Conservation (phyloP, 23 tunicate species). For the Ciona savignyi region DNA sequence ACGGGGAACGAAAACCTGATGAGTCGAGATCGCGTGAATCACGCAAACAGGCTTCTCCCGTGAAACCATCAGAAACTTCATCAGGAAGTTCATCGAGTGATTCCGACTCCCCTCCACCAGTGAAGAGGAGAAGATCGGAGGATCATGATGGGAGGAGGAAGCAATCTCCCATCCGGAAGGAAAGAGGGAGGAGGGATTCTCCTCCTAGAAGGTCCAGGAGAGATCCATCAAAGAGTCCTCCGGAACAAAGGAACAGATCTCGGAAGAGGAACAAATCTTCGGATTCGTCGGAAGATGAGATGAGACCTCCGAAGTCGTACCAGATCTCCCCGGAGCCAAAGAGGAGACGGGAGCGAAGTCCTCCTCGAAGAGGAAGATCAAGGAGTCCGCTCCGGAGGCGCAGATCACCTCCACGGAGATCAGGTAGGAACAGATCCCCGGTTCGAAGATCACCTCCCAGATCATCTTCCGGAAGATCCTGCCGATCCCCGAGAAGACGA, state of each 20-base stretch:
- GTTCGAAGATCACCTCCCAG: conserved; percentile 1
- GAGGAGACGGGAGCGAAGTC: background rate
- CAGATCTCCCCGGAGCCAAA: background rate
- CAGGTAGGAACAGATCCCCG: background rate
- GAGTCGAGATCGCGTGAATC: too few species aligned
- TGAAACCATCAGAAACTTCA: too few species aligned
- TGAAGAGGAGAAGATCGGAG: background rate
- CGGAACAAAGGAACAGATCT: background rate
- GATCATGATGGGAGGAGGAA: background rate
- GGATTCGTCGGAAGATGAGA: background rate
- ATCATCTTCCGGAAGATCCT: background rate
- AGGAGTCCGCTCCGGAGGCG: background rate
- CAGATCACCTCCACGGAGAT: background rate
- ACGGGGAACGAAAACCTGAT: too few species aligned
- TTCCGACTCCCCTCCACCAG: too few species aligned
- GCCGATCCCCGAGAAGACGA: background rate
- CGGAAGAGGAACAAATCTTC: background rate
- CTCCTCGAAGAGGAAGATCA: conserved; percentile 1
- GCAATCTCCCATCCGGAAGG: background rate
- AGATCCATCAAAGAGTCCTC: background rate
- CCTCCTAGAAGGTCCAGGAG: conserved; percentile 2
- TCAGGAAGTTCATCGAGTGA: too few species aligned
- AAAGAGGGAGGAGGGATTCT: background rate
- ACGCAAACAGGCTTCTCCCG: too few species aligned
- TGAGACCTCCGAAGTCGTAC: background rate